A percentile compares a stretch with the other conserved stretches of the same genome.
Conservation (phyloP, 2,113 vertebrate genomes). For the Pelobates fuscus region DNA sequence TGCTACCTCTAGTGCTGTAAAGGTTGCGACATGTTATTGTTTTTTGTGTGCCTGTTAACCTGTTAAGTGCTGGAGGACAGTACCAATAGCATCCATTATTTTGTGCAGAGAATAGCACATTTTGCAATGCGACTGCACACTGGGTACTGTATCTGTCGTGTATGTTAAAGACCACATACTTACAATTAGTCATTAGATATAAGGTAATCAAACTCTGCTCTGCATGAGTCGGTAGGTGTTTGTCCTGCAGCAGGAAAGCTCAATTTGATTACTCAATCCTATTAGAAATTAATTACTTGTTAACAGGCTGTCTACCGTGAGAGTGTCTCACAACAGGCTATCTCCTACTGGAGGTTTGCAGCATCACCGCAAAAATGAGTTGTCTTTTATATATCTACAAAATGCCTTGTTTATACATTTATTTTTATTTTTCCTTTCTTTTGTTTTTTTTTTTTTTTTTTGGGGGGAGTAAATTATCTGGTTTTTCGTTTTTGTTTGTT, state of each 20-base stretch:
- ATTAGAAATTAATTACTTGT: too few species aligned
- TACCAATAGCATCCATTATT: neutral
- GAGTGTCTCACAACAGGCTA: too few species aligned
- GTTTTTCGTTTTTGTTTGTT: slow-evolving; percentile 18
- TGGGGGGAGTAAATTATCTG: slow-evolving; percentile 39
- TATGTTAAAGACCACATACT: too few species aligned
- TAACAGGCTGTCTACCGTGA: too few species aligned
- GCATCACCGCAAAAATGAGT: neutral
- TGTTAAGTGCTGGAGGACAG: neutral
- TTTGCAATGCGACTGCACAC: too few species aligned
- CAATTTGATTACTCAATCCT: too few species aligned
- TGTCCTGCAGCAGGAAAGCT: too few species aligned
- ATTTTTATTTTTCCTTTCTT: slow-evolving; percentile 2
- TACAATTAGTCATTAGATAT: too few species aligned
- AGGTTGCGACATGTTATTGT: neutral
- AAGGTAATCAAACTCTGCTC: too few species aligned
- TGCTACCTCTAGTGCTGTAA: neutral
- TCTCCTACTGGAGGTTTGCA: neutral
- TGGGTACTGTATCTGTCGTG: too few species aligned
- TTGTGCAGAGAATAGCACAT: too few species aligned
- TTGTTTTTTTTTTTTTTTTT: neutral
- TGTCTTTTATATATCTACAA: slow-evolving; percentile 18
- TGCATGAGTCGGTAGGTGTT: too few species aligned
- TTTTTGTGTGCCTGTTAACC: slow-evolving; percentile 25
- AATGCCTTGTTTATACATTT: slow-evolving; percentile 9